These are phyloP conservation scores for Pterostichus niger DNA, from an alignment of 2,888 invertebrate genomes.

Conservation along the genomic window DNA sequence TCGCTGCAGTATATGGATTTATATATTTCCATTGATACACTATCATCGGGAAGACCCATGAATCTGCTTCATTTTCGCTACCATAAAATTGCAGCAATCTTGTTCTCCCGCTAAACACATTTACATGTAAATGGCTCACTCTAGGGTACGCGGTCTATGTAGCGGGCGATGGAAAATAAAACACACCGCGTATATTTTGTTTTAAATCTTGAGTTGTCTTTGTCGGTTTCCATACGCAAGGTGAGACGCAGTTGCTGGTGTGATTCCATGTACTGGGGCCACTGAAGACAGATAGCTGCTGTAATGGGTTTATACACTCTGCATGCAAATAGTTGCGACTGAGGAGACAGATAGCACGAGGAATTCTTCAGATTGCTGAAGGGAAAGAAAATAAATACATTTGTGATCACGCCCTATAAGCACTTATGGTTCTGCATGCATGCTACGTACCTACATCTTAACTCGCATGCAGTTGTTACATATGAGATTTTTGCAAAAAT, in stretches of 20 bases:
- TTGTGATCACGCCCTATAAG: background rate
- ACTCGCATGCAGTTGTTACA: too few species aligned
- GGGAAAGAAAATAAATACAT: conserved; percentile 23
- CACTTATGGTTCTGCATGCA: background rate
- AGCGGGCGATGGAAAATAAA: conserved; percentile 49
- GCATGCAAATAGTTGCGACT: conserved; percentile 6
- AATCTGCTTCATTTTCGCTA: conserved; percentile 28
- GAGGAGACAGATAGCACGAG: background rate
- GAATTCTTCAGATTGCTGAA: conserved; percentile 36
- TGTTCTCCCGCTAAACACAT: conserved; percentile 54
- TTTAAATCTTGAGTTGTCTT: conserved; percentile 36
- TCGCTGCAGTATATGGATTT: too few species aligned
- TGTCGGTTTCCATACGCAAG: conserved; percentile 2
- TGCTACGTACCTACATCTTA: background rate
- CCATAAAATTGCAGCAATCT: conserved; percentile 55
- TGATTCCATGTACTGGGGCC: conserved; percentile 43
- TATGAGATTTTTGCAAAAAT: too few species aligned
- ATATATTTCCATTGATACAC: conserved; percentile 31
- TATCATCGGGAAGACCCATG: conserved; percentile 52
- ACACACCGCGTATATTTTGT: conserved; percentile 55
- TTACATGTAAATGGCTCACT: conserved; percentile 61
- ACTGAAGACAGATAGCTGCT: conserved; percentile 51
- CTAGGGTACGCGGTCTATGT: conserved; percentile 29
- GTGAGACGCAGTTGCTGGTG: conserved; percentile 14
- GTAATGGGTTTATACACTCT: conserved; percentile 39